phyloP scores from a whole-genome alignment of 2,113 vertebrate genomes.

The Catharus minimus region DNA sequence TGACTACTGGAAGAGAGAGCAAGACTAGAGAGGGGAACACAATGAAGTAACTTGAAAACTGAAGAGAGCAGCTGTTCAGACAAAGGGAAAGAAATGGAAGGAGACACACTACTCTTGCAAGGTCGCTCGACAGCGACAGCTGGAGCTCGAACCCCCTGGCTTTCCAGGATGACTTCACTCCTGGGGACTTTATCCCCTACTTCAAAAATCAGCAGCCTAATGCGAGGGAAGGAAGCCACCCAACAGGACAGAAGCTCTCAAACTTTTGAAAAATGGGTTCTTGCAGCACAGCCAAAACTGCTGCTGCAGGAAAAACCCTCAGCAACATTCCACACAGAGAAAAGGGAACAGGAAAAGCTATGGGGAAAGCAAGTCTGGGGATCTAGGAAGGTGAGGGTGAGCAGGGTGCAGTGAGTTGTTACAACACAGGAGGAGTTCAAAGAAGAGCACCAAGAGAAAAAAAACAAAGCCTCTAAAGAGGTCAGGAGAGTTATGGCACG shows the following conservation, averaged over 20 bases:
- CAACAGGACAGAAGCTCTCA: not conserved
- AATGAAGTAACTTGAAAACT: not conserved
- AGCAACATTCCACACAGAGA: rapidly evolving
- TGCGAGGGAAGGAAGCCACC: not conserved
- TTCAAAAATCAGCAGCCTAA: not conserved
- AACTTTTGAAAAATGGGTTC: not conserved
- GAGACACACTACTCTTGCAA: not conserved
- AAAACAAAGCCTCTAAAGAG: not conserved
- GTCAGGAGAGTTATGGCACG: not conserved
- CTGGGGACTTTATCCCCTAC: not conserved
- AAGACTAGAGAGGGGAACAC: not conserved
- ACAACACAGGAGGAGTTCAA: not conserved
- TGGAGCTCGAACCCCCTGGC: not conserved
- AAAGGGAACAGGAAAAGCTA: not conserved
- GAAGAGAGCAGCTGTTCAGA: conserved; percentile 6
- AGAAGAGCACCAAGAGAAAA: not conserved
- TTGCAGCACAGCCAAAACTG: not conserved
- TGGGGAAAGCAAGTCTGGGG: not conserved
- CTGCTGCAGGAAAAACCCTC: not conserved
- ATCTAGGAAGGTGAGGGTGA: not conserved
- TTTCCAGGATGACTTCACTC: not conserved
- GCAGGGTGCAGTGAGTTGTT: rapidly evolving
- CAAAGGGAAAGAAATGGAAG: not conserved
- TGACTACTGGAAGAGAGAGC: not conserved
- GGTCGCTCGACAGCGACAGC: not conserved